Evolutionary conservation across 2,888 invertebrate species (phyloP).

Genomic region (Agriopis marginaria): DNA sequence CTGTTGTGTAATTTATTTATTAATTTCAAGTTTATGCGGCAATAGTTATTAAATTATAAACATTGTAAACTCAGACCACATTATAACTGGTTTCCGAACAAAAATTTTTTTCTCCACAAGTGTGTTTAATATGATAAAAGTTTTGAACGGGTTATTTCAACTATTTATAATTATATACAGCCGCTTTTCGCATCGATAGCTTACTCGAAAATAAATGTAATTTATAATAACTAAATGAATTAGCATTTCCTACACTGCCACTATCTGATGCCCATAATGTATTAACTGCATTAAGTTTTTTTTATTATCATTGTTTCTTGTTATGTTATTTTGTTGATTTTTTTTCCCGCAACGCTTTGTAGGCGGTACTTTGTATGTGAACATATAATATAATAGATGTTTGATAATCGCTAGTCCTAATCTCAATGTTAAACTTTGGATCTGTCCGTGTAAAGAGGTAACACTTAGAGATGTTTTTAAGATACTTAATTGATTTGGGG

Average conservation of each 20-base stretch:
- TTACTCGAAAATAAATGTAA: constrained; percentile 32
- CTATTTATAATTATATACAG: constrained; percentile 9
- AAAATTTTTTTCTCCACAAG: neutral
- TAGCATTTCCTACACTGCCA: constrained; percentile 70
- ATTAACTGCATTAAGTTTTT: constrained; percentile 53
- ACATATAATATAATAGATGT: constrained; percentile 51
- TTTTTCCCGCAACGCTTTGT: constrained; percentile 72
- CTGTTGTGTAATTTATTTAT: constrained; percentile 18
- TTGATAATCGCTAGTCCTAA: constrained; percentile 77
- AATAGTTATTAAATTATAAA: constrained; percentile 6
- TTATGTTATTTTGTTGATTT: constrained; percentile 70
- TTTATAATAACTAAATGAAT: constrained; percentile 21
- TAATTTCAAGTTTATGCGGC: constrained; percentile 10
- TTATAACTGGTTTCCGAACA: neutral
- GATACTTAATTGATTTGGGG: constrained; percentile 65
- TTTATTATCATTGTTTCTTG: constrained; percentile 75
- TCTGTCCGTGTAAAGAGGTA: constrained; percentile 76
- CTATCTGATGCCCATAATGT: constrained; percentile 49
- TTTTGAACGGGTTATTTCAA: constrained; percentile 1
- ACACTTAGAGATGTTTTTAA: constrained; percentile 72
- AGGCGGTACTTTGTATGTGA: constrained; percentile 65
- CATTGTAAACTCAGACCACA: too few species aligned
- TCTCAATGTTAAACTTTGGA: constrained; percentile 76
- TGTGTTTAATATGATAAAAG: neutral
- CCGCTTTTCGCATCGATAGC: constrained; percentile 18